phyloP scores from a whole-genome alignment of 2,113 vertebrate species.

The Sylvietta virens region DNA sequence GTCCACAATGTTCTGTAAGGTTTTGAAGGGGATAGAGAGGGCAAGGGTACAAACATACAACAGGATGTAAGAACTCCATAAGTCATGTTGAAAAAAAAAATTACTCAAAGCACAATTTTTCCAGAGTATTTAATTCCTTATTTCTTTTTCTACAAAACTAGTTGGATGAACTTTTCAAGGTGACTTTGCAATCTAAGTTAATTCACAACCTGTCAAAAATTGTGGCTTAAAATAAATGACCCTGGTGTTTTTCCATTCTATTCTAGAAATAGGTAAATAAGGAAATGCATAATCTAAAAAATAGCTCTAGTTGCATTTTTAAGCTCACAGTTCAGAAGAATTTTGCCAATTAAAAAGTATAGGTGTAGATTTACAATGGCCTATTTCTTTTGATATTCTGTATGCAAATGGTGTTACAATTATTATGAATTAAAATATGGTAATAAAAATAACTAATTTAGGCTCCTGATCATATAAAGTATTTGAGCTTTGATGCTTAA shows the following conservation, averaged over 20 bases:
- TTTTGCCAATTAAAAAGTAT: constrained; percentile 30
- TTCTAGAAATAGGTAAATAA: constrained; percentile 25
- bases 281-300: constrained; percentile 11
- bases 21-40: neutral
- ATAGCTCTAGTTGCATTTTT: constrained; percentile 7
- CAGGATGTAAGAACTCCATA: neutral
- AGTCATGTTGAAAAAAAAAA: neutral
- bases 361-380: neutral
- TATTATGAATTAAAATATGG: constrained; percentile 10
- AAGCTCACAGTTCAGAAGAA: neutral
- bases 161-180: constrained; percentile 38
- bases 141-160: neutral
- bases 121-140: neutral
- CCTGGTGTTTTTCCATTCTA: neutral
- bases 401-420: constrained; percentile 2
- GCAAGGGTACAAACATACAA: neutral
- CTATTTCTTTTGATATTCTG: constrained; percentile 48
- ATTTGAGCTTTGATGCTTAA: constrained; percentile 39
- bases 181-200: constrained; percentile 29
- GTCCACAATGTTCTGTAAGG: neutral
- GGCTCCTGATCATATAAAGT: neutral
- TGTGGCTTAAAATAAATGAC: constrained; percentile 36
- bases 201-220: constrained; percentile 43
- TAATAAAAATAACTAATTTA: constrained; percentile 19
- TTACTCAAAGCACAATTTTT: neutral